Conservation (phyloP, 2,888 invertebrate species). For the Tethea ocularis region DNA sequence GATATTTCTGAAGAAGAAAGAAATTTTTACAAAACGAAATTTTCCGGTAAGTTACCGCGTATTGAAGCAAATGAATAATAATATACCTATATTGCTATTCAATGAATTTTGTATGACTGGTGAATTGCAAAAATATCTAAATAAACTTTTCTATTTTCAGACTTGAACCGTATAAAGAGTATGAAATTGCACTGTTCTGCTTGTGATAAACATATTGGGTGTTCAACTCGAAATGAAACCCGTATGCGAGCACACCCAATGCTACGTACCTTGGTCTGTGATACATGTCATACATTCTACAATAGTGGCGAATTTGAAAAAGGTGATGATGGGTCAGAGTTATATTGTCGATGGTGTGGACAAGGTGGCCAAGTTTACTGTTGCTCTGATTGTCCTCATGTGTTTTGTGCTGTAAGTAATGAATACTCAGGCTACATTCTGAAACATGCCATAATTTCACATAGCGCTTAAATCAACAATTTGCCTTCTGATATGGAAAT, state of each 20-base stretch:
- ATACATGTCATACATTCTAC: conserved; percentile 89
- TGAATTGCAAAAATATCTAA: too few relatives aligned
- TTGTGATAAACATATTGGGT: conserved; percentile 90
- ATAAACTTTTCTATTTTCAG: conserved; percentile 58
- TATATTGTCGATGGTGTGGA: conserved; percentile 93
- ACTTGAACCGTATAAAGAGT: conserved; percentile 83
- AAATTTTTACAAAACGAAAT: conserved; percentile 76
- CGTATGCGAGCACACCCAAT: conserved; percentile 89
- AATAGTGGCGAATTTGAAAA: conserved; percentile 92
- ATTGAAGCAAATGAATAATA: conserved; percentile 4
- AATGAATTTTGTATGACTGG: too few relatives aligned
- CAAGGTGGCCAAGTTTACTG: conserved; percentile 92
- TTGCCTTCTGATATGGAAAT: too few relatives aligned
- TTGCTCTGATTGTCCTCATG: conserved; percentile 89
- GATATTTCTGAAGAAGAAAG: conserved; percentile 81
- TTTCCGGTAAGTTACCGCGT: conserved; percentile 58
- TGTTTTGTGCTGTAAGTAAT: conserved; percentile 86
- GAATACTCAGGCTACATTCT: neutral
- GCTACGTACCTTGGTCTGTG: conserved; percentile 88
- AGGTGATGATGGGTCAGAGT: conserved; percentile 92
- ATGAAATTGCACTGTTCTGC: conserved; percentile 88
- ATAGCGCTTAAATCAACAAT: neutral
- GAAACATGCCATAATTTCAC: too few relatives aligned
- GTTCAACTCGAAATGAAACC: conserved; percentile 85
- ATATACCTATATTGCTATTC: too few relatives aligned